Conservation (phyloP, 2,113 vertebrate species). For the Trichechus manatus region DNA sequence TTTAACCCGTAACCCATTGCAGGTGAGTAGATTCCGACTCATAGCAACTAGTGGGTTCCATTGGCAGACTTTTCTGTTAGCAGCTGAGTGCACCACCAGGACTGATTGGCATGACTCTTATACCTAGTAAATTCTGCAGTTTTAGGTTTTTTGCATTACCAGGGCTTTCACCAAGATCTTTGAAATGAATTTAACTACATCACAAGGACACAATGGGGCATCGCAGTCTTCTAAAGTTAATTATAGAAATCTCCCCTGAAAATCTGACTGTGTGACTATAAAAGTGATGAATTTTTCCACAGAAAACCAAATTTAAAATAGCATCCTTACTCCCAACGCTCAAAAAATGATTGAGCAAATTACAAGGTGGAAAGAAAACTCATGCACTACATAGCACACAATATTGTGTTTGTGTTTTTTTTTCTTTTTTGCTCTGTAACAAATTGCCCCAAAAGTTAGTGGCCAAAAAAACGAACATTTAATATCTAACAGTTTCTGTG, state of each 20-base stretch:
- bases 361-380: constrained; percentile 21
- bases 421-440: not conserved
- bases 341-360: not conserved
- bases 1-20: too few relatives aligned
- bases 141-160: not conserved
- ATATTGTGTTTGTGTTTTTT: not conserved
- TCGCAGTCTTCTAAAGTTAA: not conserved
- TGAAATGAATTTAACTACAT: constrained; percentile 1
- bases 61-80: too few relatives aligned
- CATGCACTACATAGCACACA: not conserved
- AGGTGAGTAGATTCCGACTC: too few relatives aligned
- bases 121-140: not conserved
- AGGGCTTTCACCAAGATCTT: constrained; percentile 10
- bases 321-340: not conserved
- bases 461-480: not conserved
- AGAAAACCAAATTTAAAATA: not conserved
- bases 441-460: not conserved
- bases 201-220: not conserved
- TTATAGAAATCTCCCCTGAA: not conserved
- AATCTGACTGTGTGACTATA: not conserved
- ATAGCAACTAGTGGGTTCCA: too few relatives aligned
- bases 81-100: too few relatives aligned
- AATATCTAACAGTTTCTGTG: not conserved
- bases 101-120: not conserved
- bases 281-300: not conserved